These are phyloP conservation scores for Xanthia icteritia DNA, from an alignment of 2,888 invertebrate genomes.

Conservation along the genomic window DNA sequence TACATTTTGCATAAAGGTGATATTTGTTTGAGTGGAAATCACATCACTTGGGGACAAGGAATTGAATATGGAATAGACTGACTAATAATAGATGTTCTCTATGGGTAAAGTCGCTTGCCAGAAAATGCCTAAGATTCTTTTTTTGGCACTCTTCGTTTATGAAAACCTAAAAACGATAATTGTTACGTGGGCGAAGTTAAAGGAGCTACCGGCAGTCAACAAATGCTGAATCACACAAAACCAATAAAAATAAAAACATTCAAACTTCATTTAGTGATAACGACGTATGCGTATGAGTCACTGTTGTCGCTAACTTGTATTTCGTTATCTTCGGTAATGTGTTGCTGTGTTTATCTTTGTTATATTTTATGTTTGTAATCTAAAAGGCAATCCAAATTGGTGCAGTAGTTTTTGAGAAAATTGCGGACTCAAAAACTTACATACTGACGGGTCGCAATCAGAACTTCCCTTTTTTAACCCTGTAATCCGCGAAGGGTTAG, in stretches of 20 bases:
- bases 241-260: conserved; percentile 44
- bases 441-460: too few relatives aligned
- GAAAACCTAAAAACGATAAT: too few relatives aligned
- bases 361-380: conserved; percentile 16
- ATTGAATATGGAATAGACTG: background rate
- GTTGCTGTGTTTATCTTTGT: conserved; percentile 20
- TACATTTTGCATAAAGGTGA: background rate
- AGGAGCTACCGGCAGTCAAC: conserved; percentile 1
- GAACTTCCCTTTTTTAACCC: too few relatives aligned
- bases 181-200: conserved; percentile 29
- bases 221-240: conserved; percentile 27
- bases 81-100: background rate
- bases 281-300: conserved; percentile 41
- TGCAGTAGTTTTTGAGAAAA: background rate
- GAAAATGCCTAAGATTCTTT: background rate
- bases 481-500: too few relatives aligned
- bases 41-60: background rate
- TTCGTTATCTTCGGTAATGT: conserved; percentile 29
- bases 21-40: background rate
- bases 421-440: background rate
- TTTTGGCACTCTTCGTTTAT: too few relatives aligned
- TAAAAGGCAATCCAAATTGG: background rate
- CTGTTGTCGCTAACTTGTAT: conserved; percentile 18
- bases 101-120: background rate
- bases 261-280: conserved; percentile 22